Conservation (phyloP, 2,888 invertebrate species). For the Linnaemya tessellans region DNA sequence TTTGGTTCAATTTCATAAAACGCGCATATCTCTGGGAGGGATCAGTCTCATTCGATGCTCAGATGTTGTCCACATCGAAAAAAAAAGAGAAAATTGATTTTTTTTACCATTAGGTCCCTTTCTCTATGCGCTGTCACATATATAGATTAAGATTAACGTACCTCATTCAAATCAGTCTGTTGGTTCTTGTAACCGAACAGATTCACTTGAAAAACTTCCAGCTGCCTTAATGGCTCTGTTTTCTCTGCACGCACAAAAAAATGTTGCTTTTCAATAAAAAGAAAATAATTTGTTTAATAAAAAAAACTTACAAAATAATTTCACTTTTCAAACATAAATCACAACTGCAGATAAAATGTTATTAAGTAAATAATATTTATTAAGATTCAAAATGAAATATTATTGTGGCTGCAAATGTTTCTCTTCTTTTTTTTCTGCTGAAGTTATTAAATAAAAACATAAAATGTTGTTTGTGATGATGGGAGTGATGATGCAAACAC, state of each 20-base stretch:
- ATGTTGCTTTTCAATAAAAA: slow-evolving; percentile 21
- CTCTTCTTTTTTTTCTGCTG: neutral
- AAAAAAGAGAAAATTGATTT: no score
- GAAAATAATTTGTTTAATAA: neutral
- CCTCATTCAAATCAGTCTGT: no score
- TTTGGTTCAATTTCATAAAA: no score
- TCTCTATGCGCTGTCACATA: no score
- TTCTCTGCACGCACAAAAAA: slow-evolving; percentile 12
- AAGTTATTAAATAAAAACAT: neutral
- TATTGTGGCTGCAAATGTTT: slow-evolving; percentile 1
- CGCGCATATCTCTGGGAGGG: no score
- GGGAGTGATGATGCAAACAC: slow-evolving; percentile 28
- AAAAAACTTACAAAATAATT: slow-evolving; percentile 60
- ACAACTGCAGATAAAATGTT: neutral
- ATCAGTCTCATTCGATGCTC: no score
- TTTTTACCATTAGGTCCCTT: no score
- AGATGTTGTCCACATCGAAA: no score
- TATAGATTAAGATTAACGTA: no score
- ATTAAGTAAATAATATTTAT: slow-evolving; percentile 50
- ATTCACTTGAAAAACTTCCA: no score
- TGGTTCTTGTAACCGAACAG: no score
- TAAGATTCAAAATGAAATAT: slow-evolving; percentile 22
- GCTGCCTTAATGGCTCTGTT: neutral
- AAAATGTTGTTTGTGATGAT: slow-evolving; percentile 6
- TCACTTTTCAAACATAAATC: slow-evolving; percentile 58